phyloP scores from a whole-genome alignment of 2,888 invertebrate genomes.

The Sepioteuthis lessoniana region DNA sequence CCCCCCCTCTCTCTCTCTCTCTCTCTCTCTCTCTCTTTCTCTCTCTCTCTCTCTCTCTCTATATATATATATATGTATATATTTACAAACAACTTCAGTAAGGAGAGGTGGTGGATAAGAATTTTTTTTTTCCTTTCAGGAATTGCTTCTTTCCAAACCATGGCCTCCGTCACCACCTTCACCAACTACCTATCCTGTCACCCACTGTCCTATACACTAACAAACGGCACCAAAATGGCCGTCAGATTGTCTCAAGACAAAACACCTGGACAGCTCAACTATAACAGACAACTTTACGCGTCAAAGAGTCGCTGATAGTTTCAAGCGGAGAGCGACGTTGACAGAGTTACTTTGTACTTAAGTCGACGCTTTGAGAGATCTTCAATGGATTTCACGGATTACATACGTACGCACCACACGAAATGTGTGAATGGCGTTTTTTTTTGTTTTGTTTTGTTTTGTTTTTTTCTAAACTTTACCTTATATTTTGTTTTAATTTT shows the following conservation, averaged over 20 bases:
- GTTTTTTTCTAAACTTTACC: background rate
- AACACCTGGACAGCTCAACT: slow-evolving; percentile 21
- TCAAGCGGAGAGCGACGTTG: slow-evolving; percentile 33
- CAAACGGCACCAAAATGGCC: background rate
- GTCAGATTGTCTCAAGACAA: background rate
- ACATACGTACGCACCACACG: background rate
- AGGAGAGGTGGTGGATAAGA: no score
- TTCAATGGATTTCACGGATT: background rate
- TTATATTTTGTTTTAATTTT: background rate
- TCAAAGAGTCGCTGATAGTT: slow-evolving; percentile 33
- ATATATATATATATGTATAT: no score
- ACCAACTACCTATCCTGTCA: no score
- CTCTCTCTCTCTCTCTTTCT: no score
- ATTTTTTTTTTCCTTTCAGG: background rate
- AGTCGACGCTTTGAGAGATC: background rate
- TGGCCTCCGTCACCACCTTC: no score
- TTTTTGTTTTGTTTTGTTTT: no score
- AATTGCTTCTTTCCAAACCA: background rate
- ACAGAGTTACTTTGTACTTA: background rate
- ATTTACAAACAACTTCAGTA: background rate
- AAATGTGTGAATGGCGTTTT: background rate
- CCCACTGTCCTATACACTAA: background rate
- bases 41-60: background rate
- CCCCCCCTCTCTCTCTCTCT: background rate
- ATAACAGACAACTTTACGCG: slow-evolving; percentile 33